Percentiles rank a stretch among this genome's conserved stretches.
Conservation (phyloP, 2,888 invertebrate genomes). For the Ctenicera cuprea region DNA sequence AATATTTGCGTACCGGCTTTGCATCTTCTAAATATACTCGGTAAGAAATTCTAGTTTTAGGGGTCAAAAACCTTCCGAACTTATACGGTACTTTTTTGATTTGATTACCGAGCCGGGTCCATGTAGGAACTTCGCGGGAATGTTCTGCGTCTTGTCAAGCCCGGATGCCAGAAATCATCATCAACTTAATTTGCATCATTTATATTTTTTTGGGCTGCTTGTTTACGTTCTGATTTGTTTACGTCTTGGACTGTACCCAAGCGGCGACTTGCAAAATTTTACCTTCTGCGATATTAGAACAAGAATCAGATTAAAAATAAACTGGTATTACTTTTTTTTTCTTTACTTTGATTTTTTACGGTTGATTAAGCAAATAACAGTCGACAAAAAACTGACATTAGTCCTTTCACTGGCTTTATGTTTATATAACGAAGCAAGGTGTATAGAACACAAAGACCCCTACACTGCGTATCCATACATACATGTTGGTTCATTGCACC, state of each 20-base stretch:
- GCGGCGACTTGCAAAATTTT: background rate
- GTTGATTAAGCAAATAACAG: no score
- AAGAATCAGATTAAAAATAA: no score
- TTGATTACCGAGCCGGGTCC: slow-evolving; percentile 39
- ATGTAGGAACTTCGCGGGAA: slow-evolving; percentile 33
- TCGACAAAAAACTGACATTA: no score
- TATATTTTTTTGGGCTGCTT: slow-evolving; percentile 13
- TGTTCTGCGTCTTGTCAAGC: slow-evolving; percentile 30
- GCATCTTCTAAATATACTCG: slow-evolving; percentile 13
- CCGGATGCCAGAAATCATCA: slow-evolving; percentile 40
- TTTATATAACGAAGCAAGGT: no score
- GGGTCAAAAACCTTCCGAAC: slow-evolving; percentile 48
- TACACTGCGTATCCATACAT: no score
- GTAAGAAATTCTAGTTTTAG: slow-evolving; percentile 44
- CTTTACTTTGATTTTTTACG: no score
- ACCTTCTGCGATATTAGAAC: no score
- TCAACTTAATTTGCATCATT: slow-evolving; percentile 39
- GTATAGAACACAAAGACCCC: no score
- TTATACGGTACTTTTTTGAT: slow-evolving; percentile 50
- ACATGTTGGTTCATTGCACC: no score
- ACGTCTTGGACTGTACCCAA: background rate
- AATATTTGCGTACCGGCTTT: slow-evolving; percentile 38
- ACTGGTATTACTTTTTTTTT: no score
- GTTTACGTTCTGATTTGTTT: slow-evolving; percentile 27
- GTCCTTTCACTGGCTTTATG: no score